Conservation (phyloP, 2,888 invertebrate species). For the Tipula confusa region DNA sequence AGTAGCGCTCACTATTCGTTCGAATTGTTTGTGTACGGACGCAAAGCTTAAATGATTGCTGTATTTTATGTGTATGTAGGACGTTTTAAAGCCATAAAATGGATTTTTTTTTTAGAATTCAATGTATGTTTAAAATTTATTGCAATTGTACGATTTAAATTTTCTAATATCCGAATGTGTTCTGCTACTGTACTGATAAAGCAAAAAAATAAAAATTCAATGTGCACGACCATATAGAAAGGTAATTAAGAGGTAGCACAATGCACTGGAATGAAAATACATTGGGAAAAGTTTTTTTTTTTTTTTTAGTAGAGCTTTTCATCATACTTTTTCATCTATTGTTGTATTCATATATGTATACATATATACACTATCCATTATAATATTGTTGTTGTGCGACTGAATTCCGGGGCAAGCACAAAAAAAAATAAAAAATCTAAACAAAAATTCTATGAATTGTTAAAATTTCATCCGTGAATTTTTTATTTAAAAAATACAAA, state of each 20-base stretch:
- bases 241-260: background rate
- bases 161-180: background rate
- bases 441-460: constrained; percentile 25
- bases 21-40: background rate
- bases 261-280: background rate
- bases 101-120: background rate
- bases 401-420: background rate
- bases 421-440: constrained; percentile 12
- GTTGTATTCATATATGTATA: background rate
- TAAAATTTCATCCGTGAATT: background rate
- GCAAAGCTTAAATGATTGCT: background rate
- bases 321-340: constrained; percentile 8
- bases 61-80: background rate
- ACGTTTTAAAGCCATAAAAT: background rate
- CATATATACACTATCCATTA: background rate
- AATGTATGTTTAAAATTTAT: background rate
- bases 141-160: background rate
- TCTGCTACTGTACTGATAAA: background rate
- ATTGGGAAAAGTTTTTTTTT: background rate
- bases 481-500: background rate
- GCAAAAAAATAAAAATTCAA: background rate
- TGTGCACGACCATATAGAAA: background rate
- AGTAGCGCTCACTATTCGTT: background rate
- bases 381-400: background rate
- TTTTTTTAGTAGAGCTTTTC: background rate